phyloP scores from a whole-genome alignment of 2,797 vertebrate genomes.

The Malurus splendens region DNA sequence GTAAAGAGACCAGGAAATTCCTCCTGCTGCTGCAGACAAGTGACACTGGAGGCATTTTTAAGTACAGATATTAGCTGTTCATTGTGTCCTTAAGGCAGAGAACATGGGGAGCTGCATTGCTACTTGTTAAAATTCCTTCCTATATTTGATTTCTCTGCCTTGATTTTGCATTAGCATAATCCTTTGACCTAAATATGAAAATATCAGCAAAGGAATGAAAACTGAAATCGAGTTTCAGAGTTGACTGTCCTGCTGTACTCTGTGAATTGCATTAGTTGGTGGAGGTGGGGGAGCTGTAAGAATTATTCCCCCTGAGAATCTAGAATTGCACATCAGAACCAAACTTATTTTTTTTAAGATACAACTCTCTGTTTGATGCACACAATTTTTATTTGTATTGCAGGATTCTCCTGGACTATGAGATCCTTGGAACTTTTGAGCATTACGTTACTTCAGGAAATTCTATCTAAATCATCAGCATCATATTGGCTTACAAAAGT shows the following conservation, averaged over 20 bases:
- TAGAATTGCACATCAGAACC: rapidly evolving
- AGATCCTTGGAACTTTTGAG: background rate
- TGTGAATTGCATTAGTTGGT: background rate
- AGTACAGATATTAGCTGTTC: background rate
- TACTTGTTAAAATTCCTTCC: background rate
- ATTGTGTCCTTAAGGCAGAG: background rate
- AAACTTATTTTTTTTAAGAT: background rate
- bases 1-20: background rate
- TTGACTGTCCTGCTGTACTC: background rate
- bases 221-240: background rate
- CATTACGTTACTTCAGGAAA: background rate
- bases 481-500: background rate
- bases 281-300: rapidly evolving
- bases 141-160: background rate
- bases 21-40: background rate
- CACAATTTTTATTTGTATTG: background rate
- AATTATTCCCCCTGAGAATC: rapidly evolving
- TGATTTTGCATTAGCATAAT: background rate
- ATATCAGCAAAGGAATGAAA: background rate
- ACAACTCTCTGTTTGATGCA: background rate
- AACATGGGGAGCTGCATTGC: background rate
- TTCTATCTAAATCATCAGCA: background rate
- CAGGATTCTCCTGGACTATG: background rate
- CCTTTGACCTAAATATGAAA: background rate
- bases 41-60: background rate